Percentiles rank a stretch among this genome's conserved stretches.
Conservation (phyloP, 2,797 vertebrate species). For the Chlorospingus flavigularis region DNA sequence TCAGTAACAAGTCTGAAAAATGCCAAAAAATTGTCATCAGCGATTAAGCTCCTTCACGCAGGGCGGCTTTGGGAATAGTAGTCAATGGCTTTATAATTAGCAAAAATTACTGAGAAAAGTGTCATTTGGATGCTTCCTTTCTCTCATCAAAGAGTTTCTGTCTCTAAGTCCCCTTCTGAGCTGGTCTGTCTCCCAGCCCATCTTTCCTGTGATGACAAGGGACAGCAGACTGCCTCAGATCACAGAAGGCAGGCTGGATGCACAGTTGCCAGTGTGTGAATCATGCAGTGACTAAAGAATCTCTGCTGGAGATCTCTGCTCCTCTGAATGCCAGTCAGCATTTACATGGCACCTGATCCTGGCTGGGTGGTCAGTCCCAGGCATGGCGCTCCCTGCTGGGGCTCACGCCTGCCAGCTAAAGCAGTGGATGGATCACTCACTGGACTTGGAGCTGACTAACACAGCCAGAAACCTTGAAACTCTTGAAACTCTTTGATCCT, state of each 20-base stretch:
- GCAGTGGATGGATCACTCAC: background rate
- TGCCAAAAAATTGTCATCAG: slow-evolving; percentile 22
- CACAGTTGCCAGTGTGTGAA: background rate
- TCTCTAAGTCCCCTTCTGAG: slow-evolving; percentile 2
- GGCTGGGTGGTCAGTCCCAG: background rate
- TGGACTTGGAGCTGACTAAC: background rate
- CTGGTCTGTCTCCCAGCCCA: slow-evolving; percentile 2
- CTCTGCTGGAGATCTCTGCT: background rate
- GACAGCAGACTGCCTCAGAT: background rate
- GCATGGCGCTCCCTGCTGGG: background rate
- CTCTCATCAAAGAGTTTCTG: slow-evolving; percentile 35
- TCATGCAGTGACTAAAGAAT: background rate
- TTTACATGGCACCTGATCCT: background rate
- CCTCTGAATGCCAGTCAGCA: background rate
- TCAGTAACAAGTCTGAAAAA: background rate
- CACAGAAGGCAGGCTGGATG: background rate
- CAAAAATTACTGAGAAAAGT: slow-evolving; percentile 43
- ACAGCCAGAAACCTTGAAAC: background rate
- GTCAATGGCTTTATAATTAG: slow-evolving; percentile 56
- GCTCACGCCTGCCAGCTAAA: background rate
- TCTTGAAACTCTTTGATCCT: background rate
- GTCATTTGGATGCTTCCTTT: background rate
- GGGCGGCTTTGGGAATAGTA: slow-evolving; percentile 12
- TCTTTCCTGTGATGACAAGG: background rate
- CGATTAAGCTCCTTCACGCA: slow-evolving; percentile 27